These are phyloP conservation scores for Alethe diademata DNA, from an alignment of 2,113 vertebrate genomes.

Conservation along the genomic window DNA sequence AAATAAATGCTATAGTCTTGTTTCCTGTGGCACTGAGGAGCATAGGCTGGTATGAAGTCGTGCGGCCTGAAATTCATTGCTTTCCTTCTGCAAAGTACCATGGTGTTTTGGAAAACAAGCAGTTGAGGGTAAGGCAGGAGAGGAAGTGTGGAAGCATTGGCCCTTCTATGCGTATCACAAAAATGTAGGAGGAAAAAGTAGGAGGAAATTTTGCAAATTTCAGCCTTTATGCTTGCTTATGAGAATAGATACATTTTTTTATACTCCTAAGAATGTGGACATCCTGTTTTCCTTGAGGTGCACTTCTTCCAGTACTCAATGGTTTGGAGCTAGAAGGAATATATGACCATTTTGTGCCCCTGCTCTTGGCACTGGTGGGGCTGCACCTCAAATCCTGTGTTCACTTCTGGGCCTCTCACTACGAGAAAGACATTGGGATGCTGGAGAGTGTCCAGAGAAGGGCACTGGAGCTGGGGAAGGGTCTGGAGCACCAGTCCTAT, in stretches of 20 bases:
- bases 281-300: not conserved
- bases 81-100: not conserved
- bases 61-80: not conserved
- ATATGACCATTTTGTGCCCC: not conserved
- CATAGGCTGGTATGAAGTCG: accelerated
- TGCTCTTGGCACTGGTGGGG: not conserved
- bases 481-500: not conserved
- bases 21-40: not conserved
- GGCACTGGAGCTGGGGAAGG: not conserved
- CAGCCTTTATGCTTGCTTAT: not conserved
- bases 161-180: not conserved
- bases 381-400: not conserved
- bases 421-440: accelerated
- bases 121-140: not conserved
- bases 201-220: not conserved
- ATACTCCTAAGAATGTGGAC: not conserved
- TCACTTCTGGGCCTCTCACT: not conserved
- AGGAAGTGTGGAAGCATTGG: not conserved
- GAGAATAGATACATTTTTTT: not conserved
- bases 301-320: not conserved
- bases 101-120: not conserved
- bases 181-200: not conserved
- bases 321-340: not conserved
- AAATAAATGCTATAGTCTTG: not conserved
- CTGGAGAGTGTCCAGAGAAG: not conserved